phyloP scores from a whole-genome alignment of 2,113 vertebrate species.

The Chionis minor region DNA sequence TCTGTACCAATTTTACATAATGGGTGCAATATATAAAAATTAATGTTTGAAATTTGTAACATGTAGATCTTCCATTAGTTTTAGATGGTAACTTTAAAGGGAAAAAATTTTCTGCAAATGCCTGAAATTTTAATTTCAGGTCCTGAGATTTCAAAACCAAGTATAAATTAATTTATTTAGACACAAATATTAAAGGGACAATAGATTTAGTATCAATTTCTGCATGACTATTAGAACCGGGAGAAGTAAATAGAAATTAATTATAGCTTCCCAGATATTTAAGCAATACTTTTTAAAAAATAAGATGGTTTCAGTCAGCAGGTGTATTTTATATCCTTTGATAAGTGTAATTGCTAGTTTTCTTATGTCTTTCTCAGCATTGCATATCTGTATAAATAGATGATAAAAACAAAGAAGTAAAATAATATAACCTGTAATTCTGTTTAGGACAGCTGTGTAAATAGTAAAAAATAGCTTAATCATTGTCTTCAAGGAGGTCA shows the following conservation, averaged over 20 bases:
- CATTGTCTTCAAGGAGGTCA: neutral
- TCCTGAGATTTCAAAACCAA: neutral
- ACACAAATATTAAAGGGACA: neutral
- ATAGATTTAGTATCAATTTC: neutral
- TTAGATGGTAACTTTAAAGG: neutral
- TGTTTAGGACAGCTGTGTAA: neutral
- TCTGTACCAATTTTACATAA: neutral
- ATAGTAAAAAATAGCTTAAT: slow-evolving; percentile 31
- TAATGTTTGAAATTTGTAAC: neutral
- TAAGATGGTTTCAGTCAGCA: neutral
- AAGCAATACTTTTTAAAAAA: neutral
- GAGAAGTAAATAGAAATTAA: neutral
- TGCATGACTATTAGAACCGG: neutral
- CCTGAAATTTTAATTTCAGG: neutral
- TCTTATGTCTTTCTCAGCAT: neutral
- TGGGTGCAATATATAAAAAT: neutral
- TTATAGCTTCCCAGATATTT: neutral
- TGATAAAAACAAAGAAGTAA: neutral
- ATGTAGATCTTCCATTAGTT: neutral
- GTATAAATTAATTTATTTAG: neutral
- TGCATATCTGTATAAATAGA: neutral
- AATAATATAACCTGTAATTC: neutral
- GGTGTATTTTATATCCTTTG: neutral
- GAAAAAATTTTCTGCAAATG: neutral
- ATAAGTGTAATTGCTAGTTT: neutral